Evolutionary conservation across 2,113 vertebrate genomes (phyloP).

Genomic region (Crotalus horridus): DNA sequence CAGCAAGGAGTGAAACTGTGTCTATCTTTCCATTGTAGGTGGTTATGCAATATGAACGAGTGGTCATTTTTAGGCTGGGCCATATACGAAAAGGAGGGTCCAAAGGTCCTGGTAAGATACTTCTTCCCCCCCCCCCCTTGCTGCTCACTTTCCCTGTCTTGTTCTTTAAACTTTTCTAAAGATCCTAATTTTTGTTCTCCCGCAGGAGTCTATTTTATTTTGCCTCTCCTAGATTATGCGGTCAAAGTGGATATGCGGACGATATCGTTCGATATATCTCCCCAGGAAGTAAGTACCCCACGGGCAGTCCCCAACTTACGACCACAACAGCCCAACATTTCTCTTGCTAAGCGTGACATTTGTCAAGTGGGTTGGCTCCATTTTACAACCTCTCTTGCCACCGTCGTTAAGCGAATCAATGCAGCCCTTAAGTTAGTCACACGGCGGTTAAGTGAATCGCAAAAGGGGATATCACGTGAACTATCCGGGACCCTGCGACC

Average conservation of each 20-base stretch:
- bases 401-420: too few species aligned
- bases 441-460: too few species aligned
- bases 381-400: too few species aligned
- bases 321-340: not conserved
- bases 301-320: too few species aligned
- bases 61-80: not conserved
- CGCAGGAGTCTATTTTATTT: slow-evolving; percentile 88
- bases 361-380: too few species aligned
- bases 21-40: not conserved
- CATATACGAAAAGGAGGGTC: not conserved
- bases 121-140: accelerated
- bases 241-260: slow-evolving; percentile 97
- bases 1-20: not conserved
- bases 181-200: not conserved
- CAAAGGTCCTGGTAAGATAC: not conserved
- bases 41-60: not conserved
- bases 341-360: too few species aligned
- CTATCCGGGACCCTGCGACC: too few species aligned
- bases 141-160: too few species aligned
- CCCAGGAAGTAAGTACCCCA: slow-evolving; percentile 83
- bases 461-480: too few species aligned
- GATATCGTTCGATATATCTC: slow-evolving; percentile 91
- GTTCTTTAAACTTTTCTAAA: not conserved
- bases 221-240: slow-evolving; percentile 92
- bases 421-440: too few species aligned